Evolutionary conservation across 1,140 invertebrate genomes (phyloP), one percentile per base, ranked within the genome.

Genomic region (Meteorus sp.): DNA sequence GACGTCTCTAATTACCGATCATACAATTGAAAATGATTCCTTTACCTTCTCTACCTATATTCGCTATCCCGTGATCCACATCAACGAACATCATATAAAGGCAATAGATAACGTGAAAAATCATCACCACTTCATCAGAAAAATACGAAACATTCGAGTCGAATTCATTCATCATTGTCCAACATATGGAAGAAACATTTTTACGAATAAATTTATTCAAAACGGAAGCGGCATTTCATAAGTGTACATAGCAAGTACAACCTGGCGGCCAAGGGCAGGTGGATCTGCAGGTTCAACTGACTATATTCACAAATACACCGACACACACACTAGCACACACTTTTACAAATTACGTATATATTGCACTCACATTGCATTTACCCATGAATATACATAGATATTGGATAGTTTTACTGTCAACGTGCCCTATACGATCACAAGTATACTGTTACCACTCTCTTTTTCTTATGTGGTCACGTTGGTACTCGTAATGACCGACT

Each of bases 251-350:
- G n/a, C n/a, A n/a, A n/a, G n/a, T n/a, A n/a, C n/a, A n/a, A 58
- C 54, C 47, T 35, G 54, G 53, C 59, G 64, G 66, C 68, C 64
- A 67, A 68, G 64, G 65, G 70, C 74, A 76, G 71, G 71, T 76
- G 74, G 62, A 70, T 70, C 69, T 60, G 15, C 27, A 29, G 17
- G 25, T 50, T 29, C 6, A 31, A 13, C 15, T 33, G 33, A 33
- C 11, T 31, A 50, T 31, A 50, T 50, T 50, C 17, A 29, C 47
- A 39, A n/a, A 39, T 39, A n/a, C 13, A 15, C n/a, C n/a, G n/a
- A n/a, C n/a, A n/a, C n/a, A 39, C 4, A 15, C 35, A 39, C 27
- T 5, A 9, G 9, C 27, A 5, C 27, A 29, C 27, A 9, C 4
- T 29, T 4, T 9, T 29, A 4, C 27, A 4, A 29, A 5, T 9